A percentile compares a stretch with the other conserved stretches of the same genome.
Conservation (phyloP, 1,140 invertebrate genomes). For the Cydia strobilella region DNA sequence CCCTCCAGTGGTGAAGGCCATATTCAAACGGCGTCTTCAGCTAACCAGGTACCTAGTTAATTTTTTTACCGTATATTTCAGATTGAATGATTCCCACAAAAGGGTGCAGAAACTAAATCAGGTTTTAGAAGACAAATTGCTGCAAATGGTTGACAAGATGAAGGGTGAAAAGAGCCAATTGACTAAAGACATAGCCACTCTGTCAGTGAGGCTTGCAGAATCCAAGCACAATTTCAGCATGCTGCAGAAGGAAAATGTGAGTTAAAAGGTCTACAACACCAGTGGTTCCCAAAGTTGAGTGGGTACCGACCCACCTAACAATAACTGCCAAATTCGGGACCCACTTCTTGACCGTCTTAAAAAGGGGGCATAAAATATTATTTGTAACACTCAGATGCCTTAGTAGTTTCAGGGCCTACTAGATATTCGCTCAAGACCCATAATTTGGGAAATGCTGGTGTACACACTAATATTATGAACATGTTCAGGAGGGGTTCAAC, state of each 20-base stretch:
- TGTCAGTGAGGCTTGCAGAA: constrained; percentile 93
- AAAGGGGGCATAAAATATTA: too few species aligned
- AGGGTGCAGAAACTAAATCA: constrained; percentile 97
- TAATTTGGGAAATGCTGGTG: too few species aligned
- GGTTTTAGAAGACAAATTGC: constrained; percentile 95
- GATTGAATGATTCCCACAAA: constrained; percentile 95
- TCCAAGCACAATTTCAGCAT: constrained; percentile 92
- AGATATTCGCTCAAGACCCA: too few species aligned
- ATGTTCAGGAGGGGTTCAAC: too few species aligned
- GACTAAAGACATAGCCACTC: constrained; percentile 91
- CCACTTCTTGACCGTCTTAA: too few species aligned
- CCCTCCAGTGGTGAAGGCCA: too few species aligned
- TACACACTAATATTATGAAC: constrained; percentile 29
- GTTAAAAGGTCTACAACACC: constrained; percentile 61
- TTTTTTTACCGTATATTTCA: constrained; percentile 53
- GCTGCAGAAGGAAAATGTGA: constrained; percentile 95
- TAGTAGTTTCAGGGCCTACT: too few species aligned
- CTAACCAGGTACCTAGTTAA: not conserved
- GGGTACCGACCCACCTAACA: too few species aligned
- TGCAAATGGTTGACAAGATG: constrained; percentile 95
- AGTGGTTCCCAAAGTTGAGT: too few species aligned
- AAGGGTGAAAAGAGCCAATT: constrained; percentile 94
- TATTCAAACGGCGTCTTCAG: too few species aligned
- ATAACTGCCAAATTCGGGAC: too few species aligned
- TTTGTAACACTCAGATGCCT: too few species aligned